Conservation (phyloP, 2,888 invertebrate genomes). For the Hemaris fuciformis region DNA sequence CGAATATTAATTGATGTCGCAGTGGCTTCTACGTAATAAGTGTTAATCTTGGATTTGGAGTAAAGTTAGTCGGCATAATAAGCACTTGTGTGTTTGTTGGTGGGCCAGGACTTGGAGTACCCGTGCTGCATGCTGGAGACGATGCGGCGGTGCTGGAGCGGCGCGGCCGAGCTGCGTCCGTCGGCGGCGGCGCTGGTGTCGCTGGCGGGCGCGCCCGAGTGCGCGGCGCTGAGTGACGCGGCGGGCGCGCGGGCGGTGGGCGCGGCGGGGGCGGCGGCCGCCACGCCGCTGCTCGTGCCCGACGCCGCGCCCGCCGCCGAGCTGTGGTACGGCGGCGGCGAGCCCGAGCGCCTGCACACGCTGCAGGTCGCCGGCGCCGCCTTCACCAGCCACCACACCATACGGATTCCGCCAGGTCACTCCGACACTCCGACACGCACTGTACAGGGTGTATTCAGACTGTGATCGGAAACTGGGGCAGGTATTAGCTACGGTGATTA, state of each 20-base stretch:
- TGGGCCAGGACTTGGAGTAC: conserved; percentile 87
- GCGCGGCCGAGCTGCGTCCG: conserved; percentile 91
- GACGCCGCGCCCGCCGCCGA: conserved; percentile 57
- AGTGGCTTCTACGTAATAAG: too few relatives aligned
- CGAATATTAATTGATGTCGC: background rate
- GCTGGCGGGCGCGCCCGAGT: conserved; percentile 95
- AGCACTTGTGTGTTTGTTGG: background rate
- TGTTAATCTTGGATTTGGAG: too few relatives aligned
- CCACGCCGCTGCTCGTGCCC: conserved; percentile 21
- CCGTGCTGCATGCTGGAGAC: conserved; percentile 95
- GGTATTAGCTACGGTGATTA: too few relatives aligned
- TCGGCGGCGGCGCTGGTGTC: conserved; percentile 97
- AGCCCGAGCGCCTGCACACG: conserved; percentile 78
- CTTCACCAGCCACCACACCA: conserved; percentile 60
- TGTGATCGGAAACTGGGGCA: too few relatives aligned
- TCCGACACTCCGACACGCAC: background rate
- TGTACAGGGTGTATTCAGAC: too few relatives aligned
- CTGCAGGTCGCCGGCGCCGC: conserved; percentile 44
- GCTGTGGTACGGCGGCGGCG: conserved; percentile 84
- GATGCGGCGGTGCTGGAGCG: conserved; percentile 98
- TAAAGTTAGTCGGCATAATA: background rate
- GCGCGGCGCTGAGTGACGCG: conserved; percentile 80
- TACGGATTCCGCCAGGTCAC: conserved; percentile 56
- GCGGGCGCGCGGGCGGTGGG: conserved; percentile 40
- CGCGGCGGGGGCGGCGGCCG: conserved; percentile 33